A percentile compares a stretch with the other conserved stretches of the same genome.
These are phyloP conservation scores for Lucilia cuprina DNA, from an alignment of 1,140 invertebrate species.

Conservation along the genomic window DNA sequence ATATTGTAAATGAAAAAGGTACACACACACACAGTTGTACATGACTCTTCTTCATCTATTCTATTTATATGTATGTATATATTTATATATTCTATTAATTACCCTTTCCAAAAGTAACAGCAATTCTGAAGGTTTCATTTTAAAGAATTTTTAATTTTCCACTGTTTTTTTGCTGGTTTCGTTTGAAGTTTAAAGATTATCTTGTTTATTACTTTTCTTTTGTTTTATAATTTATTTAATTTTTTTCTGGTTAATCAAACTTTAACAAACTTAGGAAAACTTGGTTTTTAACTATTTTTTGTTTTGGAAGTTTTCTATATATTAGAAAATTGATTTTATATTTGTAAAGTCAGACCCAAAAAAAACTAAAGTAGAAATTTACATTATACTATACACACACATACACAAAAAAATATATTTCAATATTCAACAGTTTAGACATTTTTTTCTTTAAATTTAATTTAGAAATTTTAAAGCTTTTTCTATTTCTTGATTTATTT, in stretches of 20 bases:
- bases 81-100: conserved; percentile 36
- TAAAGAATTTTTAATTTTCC: conserved; percentile 31
- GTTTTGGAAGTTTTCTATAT: conserved; percentile 13
- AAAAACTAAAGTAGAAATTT: background rate
- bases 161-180: background rate
- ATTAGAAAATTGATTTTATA: background rate
- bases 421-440: conserved; percentile 26
- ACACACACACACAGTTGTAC: too few species aligned
- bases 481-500: background rate
- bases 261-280: background rate
- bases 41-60: too few species aligned
- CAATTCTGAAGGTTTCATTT: conserved; percentile 59
- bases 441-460: background rate
- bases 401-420: background rate
- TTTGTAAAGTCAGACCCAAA: background rate
- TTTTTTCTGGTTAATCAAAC: background rate
- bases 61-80: background rate
- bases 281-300: background rate
- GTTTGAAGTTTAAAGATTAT: background rate
- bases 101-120: conserved; percentile 59
- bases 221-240: background rate
- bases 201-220: background rate
- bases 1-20: too few species aligned
- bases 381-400: background rate
- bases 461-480: background rate